Evolutionary conservation across 2,888 invertebrate species (phyloP), one percentile per base, ranked within the genome.

Genomic region (Cistogaster globosa): DNA sequence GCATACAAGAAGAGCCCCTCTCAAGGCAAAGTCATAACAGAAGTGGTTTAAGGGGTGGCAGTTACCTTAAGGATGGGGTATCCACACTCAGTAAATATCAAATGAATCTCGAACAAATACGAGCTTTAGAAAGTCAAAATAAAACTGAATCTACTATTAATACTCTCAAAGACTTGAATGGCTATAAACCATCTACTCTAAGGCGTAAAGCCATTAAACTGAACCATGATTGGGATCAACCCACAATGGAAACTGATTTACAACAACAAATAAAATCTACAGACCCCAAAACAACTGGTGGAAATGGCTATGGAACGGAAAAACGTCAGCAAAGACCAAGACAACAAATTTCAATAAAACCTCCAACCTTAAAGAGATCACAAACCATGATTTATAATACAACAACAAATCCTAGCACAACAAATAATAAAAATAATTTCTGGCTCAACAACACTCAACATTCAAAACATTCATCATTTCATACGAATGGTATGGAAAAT

Each of bases 101-200:
- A 93, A 94, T 94, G 93, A 94, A 91, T 26, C 81, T 93, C 82
- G 93, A 93, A 82, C 90, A 90, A 75, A 94, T 94, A 84, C 93
- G 94, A 87, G 93, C 94, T 88, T 91, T 94, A 78, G 93, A 94
- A 87, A 91, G 92, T 88, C 93, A 93, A 89, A 93, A 87, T 42
- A 86, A 85, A 18, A 89, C 91, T 72, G 89, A 88, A 3, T 88
- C 88, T 26, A 88, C 92, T 87, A 94, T 94, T 87, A 94, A 93
- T 89, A 94, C 94, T 90, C 94, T 95, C 87, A 94, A 94, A 89
- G 94, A 94, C 88, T 93, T 94, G 90, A 95, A 94, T 90, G 95
- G 95, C 22, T 95, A 94, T 88, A 93, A 92, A 86, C 94, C 95
- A 0, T 94, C 95, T 0, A 94, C 94, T 0, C 88, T 95, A 82